Percentiles rank a stretch among this genome's conserved stretches.
Conservation (phyloP, 2,113 vertebrate species). For the Xenus cinereus region DNA sequence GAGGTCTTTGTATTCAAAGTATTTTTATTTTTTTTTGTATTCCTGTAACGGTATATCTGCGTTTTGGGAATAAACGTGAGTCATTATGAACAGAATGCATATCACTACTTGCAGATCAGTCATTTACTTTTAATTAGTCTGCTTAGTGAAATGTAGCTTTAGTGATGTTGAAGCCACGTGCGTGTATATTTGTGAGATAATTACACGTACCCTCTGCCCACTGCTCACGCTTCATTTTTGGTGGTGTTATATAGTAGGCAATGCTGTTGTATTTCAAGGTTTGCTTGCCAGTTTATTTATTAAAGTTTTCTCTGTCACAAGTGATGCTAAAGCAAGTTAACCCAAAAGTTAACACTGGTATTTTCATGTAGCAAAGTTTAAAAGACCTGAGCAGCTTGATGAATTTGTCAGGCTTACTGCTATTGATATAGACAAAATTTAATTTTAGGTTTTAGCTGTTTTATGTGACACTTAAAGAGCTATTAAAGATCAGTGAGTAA, state of each 20-base stretch:
- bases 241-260: background rate
- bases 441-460: background rate
- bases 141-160: background rate
- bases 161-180: background rate
- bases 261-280: background rate
- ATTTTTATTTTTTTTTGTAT: too few species aligned
- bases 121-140: background rate
- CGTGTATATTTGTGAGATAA: background rate
- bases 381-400: background rate
- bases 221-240: background rate
- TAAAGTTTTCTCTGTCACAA: background rate
- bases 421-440: background rate
- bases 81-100: background rate
- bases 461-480: background rate
- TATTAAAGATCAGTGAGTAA: background rate
- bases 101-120: background rate
- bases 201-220: rapidly evolving
- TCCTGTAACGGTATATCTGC: background rate
- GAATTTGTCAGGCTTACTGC: background rate
- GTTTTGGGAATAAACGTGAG: background rate
- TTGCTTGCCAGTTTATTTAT: background rate
- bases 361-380: background rate
- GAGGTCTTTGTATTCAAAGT: background rate
- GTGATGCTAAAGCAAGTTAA: background rate
- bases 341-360: background rate